These are phyloP conservation scores for Isaurus tuberculatus DNA, from an alignment of 92 coral and sea anemone species.

Conservation along the genomic window DNA sequence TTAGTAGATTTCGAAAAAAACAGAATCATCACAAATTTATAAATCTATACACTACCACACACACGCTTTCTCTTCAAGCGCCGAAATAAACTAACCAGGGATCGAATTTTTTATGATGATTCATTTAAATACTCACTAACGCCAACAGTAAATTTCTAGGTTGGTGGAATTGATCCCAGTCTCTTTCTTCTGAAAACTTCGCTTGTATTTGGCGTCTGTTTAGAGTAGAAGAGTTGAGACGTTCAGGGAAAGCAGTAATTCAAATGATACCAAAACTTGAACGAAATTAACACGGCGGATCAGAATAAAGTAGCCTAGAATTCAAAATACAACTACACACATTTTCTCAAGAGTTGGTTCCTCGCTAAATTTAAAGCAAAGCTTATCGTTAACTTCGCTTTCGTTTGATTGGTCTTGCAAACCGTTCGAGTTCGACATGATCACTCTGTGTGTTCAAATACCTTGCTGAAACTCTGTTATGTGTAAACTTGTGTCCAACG, in stretches of 20 bases:
- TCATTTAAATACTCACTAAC: conserved; percentile 57
- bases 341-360: conserved; percentile 85
- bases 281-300: too few relatives aligned
- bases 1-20: too few relatives aligned
- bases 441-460: neutral
- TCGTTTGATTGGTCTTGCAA: conserved; percentile 28
- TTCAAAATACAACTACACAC: conserved; percentile 45
- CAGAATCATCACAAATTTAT: too few relatives aligned
- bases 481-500: too few relatives aligned
- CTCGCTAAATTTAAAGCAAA: conserved; percentile 68
- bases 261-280: too few relatives aligned
- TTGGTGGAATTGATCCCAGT: conserved; percentile 93
- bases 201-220: conserved; percentile 87
- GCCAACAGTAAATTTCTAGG: conserved; percentile 91
- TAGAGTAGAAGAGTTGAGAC: neutral
- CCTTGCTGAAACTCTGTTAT: too few relatives aligned
- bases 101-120: too few relatives aligned
- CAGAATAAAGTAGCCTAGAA: neutral
- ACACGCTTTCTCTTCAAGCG: too few relatives aligned
- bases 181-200: conserved; percentile 84
- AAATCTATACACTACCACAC: too few relatives aligned
- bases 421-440: conserved; percentile 49
- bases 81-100: neutral
- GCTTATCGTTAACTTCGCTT: neutral
- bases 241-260: neutral